phyloP scores from a whole-genome alignment of 2,888 invertebrate species.

The Cheilosia vulpina region DNA sequence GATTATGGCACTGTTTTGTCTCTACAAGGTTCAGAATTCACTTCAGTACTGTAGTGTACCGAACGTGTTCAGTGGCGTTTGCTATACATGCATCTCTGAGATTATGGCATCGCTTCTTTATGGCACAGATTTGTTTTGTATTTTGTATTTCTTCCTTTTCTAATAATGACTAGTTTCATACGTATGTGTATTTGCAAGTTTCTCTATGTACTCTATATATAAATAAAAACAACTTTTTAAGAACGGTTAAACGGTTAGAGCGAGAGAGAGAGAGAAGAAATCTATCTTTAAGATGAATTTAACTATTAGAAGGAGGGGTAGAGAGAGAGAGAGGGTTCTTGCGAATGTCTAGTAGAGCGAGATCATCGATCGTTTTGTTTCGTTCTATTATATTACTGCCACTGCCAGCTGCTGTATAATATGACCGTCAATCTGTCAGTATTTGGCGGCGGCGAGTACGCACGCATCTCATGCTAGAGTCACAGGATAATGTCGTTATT shows the following conservation, averaged over 20 bases:
- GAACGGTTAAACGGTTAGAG: conserved; percentile 42
- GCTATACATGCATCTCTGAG: conserved; percentile 59
- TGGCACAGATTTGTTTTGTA: conserved; percentile 62
- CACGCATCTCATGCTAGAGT: conserved; percentile 59
- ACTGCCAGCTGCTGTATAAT: conserved; percentile 1
- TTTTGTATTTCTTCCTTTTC: conserved; percentile 30
- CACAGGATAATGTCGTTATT: conserved; percentile 58
- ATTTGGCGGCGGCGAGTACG: conserved; percentile 16
- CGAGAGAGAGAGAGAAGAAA: conserved; percentile 9
- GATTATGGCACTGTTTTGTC: conserved; percentile 74
- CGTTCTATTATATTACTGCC: conserved; percentile 22
- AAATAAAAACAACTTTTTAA: conserved; percentile 51
- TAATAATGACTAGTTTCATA: conserved; percentile 74
- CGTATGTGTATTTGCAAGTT: conserved; percentile 62
- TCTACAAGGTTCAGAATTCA: conserved; percentile 68
- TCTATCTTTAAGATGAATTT: conserved; percentile 40
- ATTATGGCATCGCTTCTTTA: conserved; percentile 74
- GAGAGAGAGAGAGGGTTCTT: conserved; percentile 27
- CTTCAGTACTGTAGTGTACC: conserved; percentile 19
- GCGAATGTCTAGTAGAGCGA: conserved; percentile 71
- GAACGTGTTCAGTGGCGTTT: conserved; percentile 31
- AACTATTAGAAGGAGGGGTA: conserved; percentile 45
- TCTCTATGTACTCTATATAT: conserved; percentile 35
- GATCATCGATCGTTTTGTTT: conserved; percentile 74
- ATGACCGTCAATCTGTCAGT: neutral